Evolutionary conservation across 2,113 vertebrate genomes (phyloP).

Genomic region (Danio rerio): GRCz12tu NC_133178.1:8184001-8184500

Average conservation of each 20-base stretch:
- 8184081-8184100: not conserved
- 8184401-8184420: too few relatives aligned
- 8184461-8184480: too few relatives aligned
- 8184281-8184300: too few relatives aligned
- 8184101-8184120: conserved; percentile 17
- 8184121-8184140: not conserved
- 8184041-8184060: conserved; percentile 14
- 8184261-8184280: not conserved
- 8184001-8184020: not conserved
- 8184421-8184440: too few relatives aligned
- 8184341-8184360: too few relatives aligned
- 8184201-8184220: not conserved
- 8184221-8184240: not conserved
- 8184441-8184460: too few relatives aligned
- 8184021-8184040: not conserved
- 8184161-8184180: not conserved
- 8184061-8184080: not conserved
- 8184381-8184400: too few relatives aligned
- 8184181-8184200: not conserved
- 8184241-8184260: not conserved
- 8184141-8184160: conserved; percentile 6
- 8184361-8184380: too few relatives aligned
- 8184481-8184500: too few relatives aligned
- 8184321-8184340: too few relatives aligned
- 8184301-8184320: too few relatives aligned